Percentiles rank a stretch among this genome's conserved stretches.
phyloP scores from a whole-genome alignment of 2,113 vertebrate genomes.

The Saccopteryx leptura region DNA sequence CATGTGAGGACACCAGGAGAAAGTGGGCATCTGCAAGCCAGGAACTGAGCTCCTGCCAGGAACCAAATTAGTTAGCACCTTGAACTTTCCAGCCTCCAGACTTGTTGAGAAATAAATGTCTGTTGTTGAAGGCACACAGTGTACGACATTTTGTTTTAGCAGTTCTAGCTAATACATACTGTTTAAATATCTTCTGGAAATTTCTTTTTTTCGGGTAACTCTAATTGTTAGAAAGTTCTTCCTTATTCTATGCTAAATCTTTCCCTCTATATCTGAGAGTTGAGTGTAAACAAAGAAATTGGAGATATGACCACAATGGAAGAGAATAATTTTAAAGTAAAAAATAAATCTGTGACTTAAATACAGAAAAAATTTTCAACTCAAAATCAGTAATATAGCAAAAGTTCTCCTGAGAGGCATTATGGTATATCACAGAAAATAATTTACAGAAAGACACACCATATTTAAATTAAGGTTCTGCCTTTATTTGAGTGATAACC shows the following conservation, averaged over 20 bases:
- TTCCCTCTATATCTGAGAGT: not conserved
- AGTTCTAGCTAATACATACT: not conserved
- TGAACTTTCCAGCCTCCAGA: not conserved
- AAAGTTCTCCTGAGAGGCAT: not conserved
- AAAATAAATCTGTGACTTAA: slow-evolving; percentile 47
- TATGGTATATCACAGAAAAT: not conserved
- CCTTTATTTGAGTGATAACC: not conserved
- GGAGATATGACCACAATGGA: not conserved
- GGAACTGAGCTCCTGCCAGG: not conserved
- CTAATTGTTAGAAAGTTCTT: slow-evolving; percentile 43
- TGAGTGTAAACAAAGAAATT: slow-evolving; percentile 40
- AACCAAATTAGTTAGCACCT: not conserved
- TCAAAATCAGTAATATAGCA: slow-evolving; percentile 8
- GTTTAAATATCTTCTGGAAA: slow-evolving; percentile 30
- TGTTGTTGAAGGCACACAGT: not conserved
- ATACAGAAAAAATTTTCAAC: slow-evolving; percentile 40
- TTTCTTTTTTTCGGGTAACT: not conserved
- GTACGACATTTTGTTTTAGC: not conserved
- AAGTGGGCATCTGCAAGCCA: not conserved
- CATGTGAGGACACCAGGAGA: not conserved
- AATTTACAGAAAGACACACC: slow-evolving; percentile 30
- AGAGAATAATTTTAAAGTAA: slow-evolving; percentile 59
- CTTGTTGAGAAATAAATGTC: not conserved
- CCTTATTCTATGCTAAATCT: not conserved
- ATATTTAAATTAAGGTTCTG: slow-evolving; percentile 42